Conservation (phyloP, 1,140 invertebrate genomes). For the Zaprionus kolodkinae region DNA sequence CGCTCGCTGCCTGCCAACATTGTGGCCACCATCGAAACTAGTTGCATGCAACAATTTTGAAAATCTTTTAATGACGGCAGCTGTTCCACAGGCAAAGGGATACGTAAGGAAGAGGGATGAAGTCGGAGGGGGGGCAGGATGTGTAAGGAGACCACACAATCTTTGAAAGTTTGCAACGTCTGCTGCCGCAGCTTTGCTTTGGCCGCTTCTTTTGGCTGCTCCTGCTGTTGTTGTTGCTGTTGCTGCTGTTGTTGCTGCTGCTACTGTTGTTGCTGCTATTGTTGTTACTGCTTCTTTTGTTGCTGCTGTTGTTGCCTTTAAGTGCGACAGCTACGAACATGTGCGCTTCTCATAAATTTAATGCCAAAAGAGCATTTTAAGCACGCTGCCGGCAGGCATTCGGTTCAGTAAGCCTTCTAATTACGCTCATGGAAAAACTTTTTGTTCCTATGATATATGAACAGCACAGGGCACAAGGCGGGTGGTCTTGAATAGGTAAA, state of each 20-base stretch:
- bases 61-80: slow-evolving; percentile 71
- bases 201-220: slow-evolving; percentile 27
- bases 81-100: slow-evolving; percentile 57
- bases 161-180: slow-evolving; percentile 28
- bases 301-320: slow-evolving; percentile 54
- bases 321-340: slow-evolving; percentile 63
- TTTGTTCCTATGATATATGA: slow-evolving; percentile 41
- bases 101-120: too few species aligned
- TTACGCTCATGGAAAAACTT: slow-evolving; percentile 68
- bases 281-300: slow-evolving; percentile 28
- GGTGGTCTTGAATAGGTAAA: not conserved
- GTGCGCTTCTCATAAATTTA: slow-evolving; percentile 80
- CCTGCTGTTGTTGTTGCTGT: slow-evolving; percentile 35
- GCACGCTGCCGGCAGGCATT: slow-evolving; percentile 49
- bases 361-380: slow-evolving; percentile 76
- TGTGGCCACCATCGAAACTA: slow-evolving; percentile 50
- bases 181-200: slow-evolving; percentile 6
- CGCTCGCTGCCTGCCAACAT: slow-evolving; percentile 48
- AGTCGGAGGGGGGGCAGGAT: not conserved
- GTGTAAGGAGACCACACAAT: slow-evolving; percentile 12
- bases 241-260: slow-evolving; percentile 31
- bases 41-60: slow-evolving; percentile 67
- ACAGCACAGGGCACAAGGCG: slow-evolving; percentile 16
- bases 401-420: slow-evolving; percentile 68
- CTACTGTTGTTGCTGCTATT: not conserved